These are phyloP conservation scores for Anguilla marmorata DNA, from an alignment of 2,797 vertebrate species.

Conservation along the genomic window DNA sequence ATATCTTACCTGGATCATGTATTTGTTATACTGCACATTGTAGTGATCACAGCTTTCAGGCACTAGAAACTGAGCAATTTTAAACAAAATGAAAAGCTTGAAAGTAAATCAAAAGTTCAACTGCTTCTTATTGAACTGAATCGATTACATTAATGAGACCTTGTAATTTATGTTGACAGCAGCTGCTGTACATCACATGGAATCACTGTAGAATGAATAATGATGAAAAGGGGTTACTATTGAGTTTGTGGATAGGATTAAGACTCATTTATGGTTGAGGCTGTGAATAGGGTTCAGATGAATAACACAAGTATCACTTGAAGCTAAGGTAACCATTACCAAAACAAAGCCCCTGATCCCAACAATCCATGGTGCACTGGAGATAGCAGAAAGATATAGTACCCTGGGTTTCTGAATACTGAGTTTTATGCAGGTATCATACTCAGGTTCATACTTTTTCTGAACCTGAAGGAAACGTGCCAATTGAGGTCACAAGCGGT, in stretches of 20 bases:
- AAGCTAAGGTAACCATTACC: not conserved
- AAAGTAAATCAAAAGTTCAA: not conserved
- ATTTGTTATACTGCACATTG: not conserved
- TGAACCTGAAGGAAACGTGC: not conserved
- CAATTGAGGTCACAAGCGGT: not conserved
- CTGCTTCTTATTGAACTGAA: not conserved
- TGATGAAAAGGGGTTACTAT: not conserved
- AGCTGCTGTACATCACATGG: not conserved
- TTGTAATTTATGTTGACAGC: not conserved
- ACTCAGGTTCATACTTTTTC: constrained; percentile 45
- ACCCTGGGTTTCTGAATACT: not conserved
- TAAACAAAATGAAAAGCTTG: not conserved
- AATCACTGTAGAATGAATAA: not conserved
- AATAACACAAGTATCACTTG: not conserved
- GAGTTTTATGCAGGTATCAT: constrained; percentile 42
- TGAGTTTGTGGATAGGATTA: not conserved
- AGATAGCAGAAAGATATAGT: not conserved
- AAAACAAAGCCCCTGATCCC: not conserved
- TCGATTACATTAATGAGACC: not conserved
- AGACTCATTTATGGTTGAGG: not conserved
- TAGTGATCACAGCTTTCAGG: not conserved
- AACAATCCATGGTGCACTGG: not conserved
- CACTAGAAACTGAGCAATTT: not conserved
- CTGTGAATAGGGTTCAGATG: not conserved
- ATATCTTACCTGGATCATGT: not conserved